Base-by-base conservation (phyloP, 1,140 invertebrate genomes). In the Periplaneta americana region DNA sequence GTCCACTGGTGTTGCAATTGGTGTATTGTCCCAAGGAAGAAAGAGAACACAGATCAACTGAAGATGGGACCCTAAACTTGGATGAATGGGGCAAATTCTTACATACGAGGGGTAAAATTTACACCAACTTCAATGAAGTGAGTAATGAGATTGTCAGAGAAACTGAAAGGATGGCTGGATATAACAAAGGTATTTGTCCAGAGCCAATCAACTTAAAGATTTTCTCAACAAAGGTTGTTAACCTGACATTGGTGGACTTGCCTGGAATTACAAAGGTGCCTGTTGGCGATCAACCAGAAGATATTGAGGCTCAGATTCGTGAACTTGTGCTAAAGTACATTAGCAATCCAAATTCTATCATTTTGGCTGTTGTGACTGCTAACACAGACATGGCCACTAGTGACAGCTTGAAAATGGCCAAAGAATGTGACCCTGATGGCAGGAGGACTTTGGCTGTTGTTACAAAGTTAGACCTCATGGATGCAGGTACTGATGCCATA, bases 381-480 rank as follows among this genome's bases (percentile, higher is more conserved):
- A 99, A 99, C 86, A 98, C 97, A 31, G 98, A 99, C 88, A 98
- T 99, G 95, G 97, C 98, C 6, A 99, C 97, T 9, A 98, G 96
- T 82, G 98, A 99, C 88, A 96, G 96, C 82, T 91, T 99, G 18
- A 98, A 98, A 88, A 90, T 99, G 83, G 96, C 97, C 28, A 96
- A 97, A 88, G 96, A 98, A 85, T 96, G 98, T 8, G 98, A 99
- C 90, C 95, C 96, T 18, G 97, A 98, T 89, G 98, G 97, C n/a
- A 90, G 97, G 74, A 91, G 99, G 84, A 99, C 99, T 2, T 89
- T 99, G 37, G 98, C 98, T 83, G 98, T 99, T 37, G 94, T 99
- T 22, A 99, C 98, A 18, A 99, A 99, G 89, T 89, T 99, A 78
- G 99, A 99, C 93, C 91, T 99, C 80, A 99, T 99, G 99, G 99